Base-by-base conservation (phyloP, 2,888 invertebrate species). In the Nephrotoma appendiculata region DNA sequence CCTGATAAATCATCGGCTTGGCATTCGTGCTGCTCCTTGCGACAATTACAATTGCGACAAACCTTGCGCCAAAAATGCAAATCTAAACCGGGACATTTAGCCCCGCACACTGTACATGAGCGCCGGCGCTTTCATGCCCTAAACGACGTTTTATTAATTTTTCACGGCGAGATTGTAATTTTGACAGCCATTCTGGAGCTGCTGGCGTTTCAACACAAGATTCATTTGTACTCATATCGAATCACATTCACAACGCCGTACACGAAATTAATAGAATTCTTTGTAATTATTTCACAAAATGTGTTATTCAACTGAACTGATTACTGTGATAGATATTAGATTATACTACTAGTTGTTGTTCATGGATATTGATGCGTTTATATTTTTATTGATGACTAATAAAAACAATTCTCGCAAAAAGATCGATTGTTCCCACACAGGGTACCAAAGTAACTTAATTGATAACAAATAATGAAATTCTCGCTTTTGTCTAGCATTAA, bases 51-150 rank as follows among this genome's bases (percentile, higher is more conserved):
- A 86, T 95, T 95, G 89, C 96, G 94, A 71, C 98, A 98, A 6
- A 96, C 95, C 90, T 98, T 97, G 86, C 97, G 94, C 96, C 96
- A 96, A 90, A 96, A 96, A 90, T 96, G 96, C 86, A 98, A 92
- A 90, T 97, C 97, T 88, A 97, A 92, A 0, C 97, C 97, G 0
- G 94, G 93, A 89, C 95, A 95, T 89, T 93, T 92, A 86, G 89
- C 90, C 92, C 94, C 94, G 89, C 97, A 96, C 88, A 94, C 95
- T 88, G 95, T 94, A 89, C 97, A 97, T 41, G 95, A 5, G 97
- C 95, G n/a, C 97, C 97, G 71, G 96, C 97, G 86, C 95, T 94
- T 91, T 97, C 97, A 89, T 97, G 97, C 0, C 96, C 96, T n/a
- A 96, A 92, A 88, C 94, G 93, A 19, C 89, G 89, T 91, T 94